Conservation (phyloP, 2,888 invertebrate species). For the Ochlodes sylvanus region DNA sequence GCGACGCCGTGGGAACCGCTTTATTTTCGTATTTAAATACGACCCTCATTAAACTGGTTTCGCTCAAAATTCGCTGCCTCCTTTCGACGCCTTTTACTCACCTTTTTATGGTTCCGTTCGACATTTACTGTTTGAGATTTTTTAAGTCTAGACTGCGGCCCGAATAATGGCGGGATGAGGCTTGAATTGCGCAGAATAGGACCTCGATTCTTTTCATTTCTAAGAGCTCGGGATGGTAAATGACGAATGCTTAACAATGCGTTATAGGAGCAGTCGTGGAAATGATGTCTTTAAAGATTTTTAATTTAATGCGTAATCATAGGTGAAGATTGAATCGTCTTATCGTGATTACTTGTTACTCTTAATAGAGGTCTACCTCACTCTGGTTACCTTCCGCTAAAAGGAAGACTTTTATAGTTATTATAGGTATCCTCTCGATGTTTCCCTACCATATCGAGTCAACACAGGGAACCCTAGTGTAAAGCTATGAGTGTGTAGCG, state of each 20-base stretch:
- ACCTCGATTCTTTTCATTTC: slow-evolving; percentile 63
- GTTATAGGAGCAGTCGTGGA: slow-evolving; percentile 24
- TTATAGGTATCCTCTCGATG: too few species aligned
- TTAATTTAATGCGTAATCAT: slow-evolving; percentile 7
- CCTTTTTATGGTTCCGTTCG: slow-evolving; percentile 84
- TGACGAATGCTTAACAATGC: slow-evolving; percentile 57
- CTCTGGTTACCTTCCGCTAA: too few species aligned
- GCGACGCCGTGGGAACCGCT: slow-evolving; percentile 79
- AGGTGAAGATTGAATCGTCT: not conserved
- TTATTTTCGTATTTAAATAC: slow-evolving; percentile 84
- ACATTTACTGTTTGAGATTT: slow-evolving; percentile 79
- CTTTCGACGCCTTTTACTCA: slow-evolving; percentile 85
- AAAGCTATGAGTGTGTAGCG: too few species aligned
- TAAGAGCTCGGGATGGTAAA: slow-evolving; percentile 49
- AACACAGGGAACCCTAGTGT: too few species aligned
- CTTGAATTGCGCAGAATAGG: slow-evolving; percentile 63
- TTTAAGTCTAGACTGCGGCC: slow-evolving; percentile 70
- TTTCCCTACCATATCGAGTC: too few species aligned
- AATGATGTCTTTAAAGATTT: slow-evolving; percentile 16
- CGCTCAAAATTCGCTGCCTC: slow-evolving; percentile 84
- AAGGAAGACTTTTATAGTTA: too few species aligned
- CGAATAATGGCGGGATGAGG: slow-evolving; percentile 62
- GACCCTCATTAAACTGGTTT: slow-evolving; percentile 85
- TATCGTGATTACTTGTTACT: too few species aligned
- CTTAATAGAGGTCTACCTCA: too few species aligned